Conservation (phyloP, 2,113 vertebrate genomes). For the Tragelaphus buxtoni region DNA sequence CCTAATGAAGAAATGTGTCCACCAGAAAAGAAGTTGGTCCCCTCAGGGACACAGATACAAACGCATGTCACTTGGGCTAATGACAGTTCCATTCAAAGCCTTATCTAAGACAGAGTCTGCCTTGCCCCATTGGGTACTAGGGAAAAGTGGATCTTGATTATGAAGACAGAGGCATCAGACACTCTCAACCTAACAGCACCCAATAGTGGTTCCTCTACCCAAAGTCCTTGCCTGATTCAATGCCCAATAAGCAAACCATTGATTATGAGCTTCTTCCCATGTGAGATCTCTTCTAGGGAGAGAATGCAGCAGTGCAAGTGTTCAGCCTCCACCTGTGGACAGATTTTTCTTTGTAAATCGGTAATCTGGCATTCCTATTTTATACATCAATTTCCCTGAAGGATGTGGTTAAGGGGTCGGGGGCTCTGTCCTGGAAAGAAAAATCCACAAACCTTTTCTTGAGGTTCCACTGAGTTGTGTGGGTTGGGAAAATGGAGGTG, state of each 20-base stretch:
- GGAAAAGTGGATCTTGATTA: not conserved
- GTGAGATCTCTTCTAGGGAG: not conserved
- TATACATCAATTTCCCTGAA: not conserved
- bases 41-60: not conserved
- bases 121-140: not conserved
- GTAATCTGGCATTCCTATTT: not conserved
- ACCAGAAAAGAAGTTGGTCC: not conserved
- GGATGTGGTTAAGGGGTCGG: not conserved
- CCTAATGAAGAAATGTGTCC: not conserved
- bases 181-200: not conserved
- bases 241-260: not conserved
- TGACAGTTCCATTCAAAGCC: not conserved
- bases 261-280: constrained; percentile 7
- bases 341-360: not conserved
- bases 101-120: not conserved
- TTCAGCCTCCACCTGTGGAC: not conserved
- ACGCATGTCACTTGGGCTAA: not conserved
- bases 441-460: not conserved
- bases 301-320: not conserved
- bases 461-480: not conserved
- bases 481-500: not conserved
- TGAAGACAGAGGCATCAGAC: not conserved
- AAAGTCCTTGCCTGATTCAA: not conserved
- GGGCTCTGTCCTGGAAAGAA: not conserved
- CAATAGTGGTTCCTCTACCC: not conserved